Evolutionary conservation across 2,888 invertebrate species (phyloP).

Genomic region (Rutpela maculata): DNA sequence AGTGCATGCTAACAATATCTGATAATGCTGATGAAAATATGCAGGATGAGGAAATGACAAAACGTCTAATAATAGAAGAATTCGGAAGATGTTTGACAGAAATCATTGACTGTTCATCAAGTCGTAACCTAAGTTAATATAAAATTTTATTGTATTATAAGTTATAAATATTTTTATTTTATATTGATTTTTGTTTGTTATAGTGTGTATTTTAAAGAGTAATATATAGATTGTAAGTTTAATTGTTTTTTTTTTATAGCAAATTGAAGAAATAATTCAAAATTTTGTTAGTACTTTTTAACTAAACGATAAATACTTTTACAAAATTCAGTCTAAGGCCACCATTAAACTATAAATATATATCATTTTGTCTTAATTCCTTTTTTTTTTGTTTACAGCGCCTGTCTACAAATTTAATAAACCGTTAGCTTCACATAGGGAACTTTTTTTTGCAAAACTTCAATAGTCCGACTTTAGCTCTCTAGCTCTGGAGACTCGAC

Average conservation of each 20-base stretch:
- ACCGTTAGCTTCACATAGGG: too few species aligned
- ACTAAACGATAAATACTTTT: neutral
- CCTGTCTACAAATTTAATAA: too few species aligned
- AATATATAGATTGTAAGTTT: conserved; percentile 31
- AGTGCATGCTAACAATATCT: conserved; percentile 96
- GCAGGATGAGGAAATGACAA: conserved; percentile 80
- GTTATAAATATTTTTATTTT: conserved; percentile 46
- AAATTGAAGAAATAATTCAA: conserved; percentile 4
- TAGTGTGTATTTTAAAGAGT: conserved; percentile 48
- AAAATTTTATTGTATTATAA: conserved; percentile 32
- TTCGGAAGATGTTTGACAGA: conserved; percentile 95
- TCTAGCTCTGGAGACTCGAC: too few species aligned
- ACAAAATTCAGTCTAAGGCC: conserved; percentile 16
- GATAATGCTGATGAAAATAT: conserved; percentile 84
- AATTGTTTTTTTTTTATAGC: neutral
- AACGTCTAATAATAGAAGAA: conserved; percentile 91
- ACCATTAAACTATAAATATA: too few species aligned
- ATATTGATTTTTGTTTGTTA: conserved; percentile 42
- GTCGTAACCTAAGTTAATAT: conserved; percentile 56
- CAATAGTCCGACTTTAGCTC: too few species aligned
- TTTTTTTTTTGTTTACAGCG: too few species aligned
- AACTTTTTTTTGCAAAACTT: too few species aligned
- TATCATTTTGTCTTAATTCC: too few species aligned
- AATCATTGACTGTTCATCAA: conserved; percentile 84
- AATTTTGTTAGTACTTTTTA: conserved; percentile 14